Percentiles rank a stretch among this genome's conserved stretches.
phyloP scores from a whole-genome alignment of 1,140 invertebrate species.

The Papilio xuthus region DNA sequence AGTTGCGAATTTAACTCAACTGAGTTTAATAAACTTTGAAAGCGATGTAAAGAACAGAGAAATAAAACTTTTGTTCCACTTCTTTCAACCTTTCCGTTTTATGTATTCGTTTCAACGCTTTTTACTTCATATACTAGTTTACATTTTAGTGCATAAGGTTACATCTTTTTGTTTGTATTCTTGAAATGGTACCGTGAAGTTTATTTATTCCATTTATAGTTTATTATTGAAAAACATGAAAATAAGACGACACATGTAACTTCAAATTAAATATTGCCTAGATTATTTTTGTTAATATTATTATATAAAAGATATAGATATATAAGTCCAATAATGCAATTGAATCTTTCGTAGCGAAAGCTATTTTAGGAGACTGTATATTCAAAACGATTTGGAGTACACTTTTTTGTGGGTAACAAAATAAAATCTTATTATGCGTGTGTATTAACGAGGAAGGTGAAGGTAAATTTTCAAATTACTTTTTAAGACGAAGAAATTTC shows the following conservation, averaged over 20 bases:
- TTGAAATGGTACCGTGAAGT: too few species aligned
- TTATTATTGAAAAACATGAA: too few species aligned
- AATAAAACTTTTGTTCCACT: conserved; percentile 42
- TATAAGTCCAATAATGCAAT: too few species aligned
- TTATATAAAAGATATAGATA: too few species aligned
- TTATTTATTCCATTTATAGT: too few species aligned
- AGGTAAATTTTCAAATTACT: conserved; percentile 47
- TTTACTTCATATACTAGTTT: not conserved
- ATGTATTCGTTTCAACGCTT: conserved; percentile 35
- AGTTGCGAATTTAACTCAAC: not conserved
- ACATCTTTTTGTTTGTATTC: not conserved
- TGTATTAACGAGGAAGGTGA: conserved; percentile 39
- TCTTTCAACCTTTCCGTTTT: conserved; percentile 38
- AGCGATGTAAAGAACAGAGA: conserved; percentile 41
- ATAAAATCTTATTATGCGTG: not conserved
- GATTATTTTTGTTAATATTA: too few species aligned
- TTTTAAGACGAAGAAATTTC: conserved; percentile 48
- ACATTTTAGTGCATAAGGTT: not conserved
- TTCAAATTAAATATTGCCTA: too few species aligned
- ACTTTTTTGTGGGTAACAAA: not conserved
- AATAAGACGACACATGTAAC: too few species aligned
- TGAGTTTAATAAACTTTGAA: conserved; percentile 45
- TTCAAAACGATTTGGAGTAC: too few species aligned
- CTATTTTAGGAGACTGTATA: too few species aligned
- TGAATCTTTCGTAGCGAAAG: too few species aligned